phyloP scores from a whole-genome alignment of 2,113 vertebrate species.

The Chloropsis cyanopogon region DNA sequence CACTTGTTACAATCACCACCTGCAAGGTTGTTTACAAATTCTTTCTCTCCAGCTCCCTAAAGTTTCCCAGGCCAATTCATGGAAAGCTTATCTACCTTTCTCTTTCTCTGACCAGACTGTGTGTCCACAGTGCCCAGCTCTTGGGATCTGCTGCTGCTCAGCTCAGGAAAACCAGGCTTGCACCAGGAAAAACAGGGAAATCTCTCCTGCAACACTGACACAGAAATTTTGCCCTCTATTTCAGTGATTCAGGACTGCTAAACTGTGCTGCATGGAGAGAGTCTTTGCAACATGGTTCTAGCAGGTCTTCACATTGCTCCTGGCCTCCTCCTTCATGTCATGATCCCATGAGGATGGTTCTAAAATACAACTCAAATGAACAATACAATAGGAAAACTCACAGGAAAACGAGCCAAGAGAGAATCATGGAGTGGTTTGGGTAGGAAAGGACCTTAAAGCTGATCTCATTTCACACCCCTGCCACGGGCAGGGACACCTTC shows the following conservation, averaged over 20 bases:
- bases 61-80: no score
- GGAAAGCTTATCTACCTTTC: no score
- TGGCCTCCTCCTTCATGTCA: not conserved
- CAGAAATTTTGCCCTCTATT: not conserved
- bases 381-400: not conserved
- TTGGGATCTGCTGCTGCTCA: not conserved
- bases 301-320: accelerated
- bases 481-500: not conserved
- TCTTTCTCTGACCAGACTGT: no score
- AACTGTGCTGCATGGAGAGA: not conserved
- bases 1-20: no score
- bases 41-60: no score
- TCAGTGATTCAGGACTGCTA: not conserved
- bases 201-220: not conserved
- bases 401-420: not conserved
- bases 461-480: no score
- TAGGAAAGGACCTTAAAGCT: not conserved
- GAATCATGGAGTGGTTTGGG: not conserved
- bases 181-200: not conserved
- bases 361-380: not conserved
- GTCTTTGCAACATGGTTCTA: accelerated
- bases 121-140: not conserved
- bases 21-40: no score
- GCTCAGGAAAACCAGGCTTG: not conserved
- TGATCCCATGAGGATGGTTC: not conserved